Percentiles rank a stretch among this genome's conserved stretches.
Evolutionary conservation across 1,140 invertebrate genomes (phyloP).

Genomic region (Adoxophyes honmai): DNA sequence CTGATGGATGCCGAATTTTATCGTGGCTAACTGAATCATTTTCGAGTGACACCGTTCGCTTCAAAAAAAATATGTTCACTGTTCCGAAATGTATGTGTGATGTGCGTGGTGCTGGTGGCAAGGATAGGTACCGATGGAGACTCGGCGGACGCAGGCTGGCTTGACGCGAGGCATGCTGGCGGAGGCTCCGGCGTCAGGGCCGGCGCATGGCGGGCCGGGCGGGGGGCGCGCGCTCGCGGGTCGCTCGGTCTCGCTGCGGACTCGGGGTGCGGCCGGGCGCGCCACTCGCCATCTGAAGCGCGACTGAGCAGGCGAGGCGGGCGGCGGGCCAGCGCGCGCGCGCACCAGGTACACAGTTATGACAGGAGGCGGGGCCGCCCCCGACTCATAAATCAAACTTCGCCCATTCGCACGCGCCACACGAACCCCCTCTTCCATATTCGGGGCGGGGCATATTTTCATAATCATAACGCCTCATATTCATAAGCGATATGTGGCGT

Average conservation of each 20-base stretch:
- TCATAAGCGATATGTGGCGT: conserved; percentile 69
- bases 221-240: conserved; percentile 40
- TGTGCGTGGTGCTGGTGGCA: conserved; percentile 26
- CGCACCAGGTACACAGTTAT: conserved; percentile 72
- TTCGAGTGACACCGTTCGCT: conserved; percentile 35
- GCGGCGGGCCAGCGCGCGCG: conserved; percentile 58
- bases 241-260: conserved; percentile 39
- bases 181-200: conserved; percentile 46
- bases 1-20: conserved; percentile 78
- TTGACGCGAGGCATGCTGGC: conserved; percentile 70
- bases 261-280: conserved; percentile 46
- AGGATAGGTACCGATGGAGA: conserved; percentile 71
- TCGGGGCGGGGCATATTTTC: conserved; percentile 77
- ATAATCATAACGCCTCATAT: conserved; percentile 78
- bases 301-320: conserved; percentile 68
- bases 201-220: conserved; percentile 50
- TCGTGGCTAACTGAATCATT: conserved; percentile 80
- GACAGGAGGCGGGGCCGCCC: conserved; percentile 73
- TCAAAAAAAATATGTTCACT: conserved; percentile 30
- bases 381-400: conserved; percentile 77
- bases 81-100: conserved; percentile 24
- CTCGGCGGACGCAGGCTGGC: conserved; percentile 72
- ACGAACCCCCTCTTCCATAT: conserved; percentile 70
- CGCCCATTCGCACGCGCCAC: conserved; percentile 72
- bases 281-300: conserved; percentile 69